Percentiles rank a stretch among this genome's conserved stretches.
These are phyloP conservation scores for Xestia xanthographa DNA, from an alignment of 2,888 invertebrate genomes.

Conservation along the genomic window DNA sequence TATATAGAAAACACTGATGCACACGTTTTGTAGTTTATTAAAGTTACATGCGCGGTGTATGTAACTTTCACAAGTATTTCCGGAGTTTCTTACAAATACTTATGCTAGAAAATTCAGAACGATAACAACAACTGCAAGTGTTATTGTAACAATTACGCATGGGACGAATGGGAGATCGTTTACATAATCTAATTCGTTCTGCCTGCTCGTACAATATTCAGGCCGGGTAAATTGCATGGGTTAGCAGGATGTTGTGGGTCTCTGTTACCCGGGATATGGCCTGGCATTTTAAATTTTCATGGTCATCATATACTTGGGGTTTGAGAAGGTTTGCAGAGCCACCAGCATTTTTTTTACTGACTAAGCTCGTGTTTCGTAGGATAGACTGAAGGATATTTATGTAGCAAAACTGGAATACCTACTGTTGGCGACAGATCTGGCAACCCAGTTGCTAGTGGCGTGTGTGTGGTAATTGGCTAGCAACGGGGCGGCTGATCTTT, in stretches of 20 bases:
- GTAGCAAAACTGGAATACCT: not conserved
- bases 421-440: no score
- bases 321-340: not conserved
- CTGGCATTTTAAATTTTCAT: slow-evolving; percentile 38
- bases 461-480: no score
- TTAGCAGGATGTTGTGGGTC: not conserved
- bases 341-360: slow-evolving; percentile 8
- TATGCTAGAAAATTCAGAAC: not conserved
- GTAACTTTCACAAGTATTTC: not conserved
- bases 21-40: not conserved
- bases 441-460: no score
- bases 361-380: not conserved
- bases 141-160: slow-evolving; percentile 41
- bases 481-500: no score
- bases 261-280: slow-evolving; percentile 32
- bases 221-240: slow-evolving; percentile 43
- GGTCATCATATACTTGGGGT: slow-evolving; percentile 23
- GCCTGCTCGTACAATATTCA: slow-evolving; percentile 50
- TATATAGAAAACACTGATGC: not conserved
- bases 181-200: slow-evolving; percentile 47
- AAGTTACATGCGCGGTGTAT: not conserved
- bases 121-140: not conserved
- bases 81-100: not conserved
- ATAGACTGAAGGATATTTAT: not conserved
- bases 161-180: slow-evolving; percentile 42